These are phyloP conservation scores for Glaucidium brasilianum DNA, from an alignment of 2,113 vertebrate species.

Conservation along the genomic window DNA sequence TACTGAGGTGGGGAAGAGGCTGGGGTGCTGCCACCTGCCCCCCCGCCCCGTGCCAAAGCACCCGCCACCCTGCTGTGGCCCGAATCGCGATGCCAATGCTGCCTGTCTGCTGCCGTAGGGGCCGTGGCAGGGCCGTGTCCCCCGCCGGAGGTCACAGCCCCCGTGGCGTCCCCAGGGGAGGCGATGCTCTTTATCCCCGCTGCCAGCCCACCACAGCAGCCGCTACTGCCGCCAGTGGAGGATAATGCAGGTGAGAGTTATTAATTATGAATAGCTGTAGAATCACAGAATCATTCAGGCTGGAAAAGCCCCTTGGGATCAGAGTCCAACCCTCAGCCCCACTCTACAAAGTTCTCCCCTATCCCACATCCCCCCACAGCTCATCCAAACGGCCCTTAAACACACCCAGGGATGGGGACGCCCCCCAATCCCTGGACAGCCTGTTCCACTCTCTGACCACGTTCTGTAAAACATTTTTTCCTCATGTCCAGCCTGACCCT, in stretches of 20 bases:
- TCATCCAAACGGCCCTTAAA: no score
- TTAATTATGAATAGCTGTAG: not conserved
- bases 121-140: fast-evolving
- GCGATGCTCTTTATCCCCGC: fast-evolving
- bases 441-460: no score
- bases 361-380: no score
- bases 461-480: no score
- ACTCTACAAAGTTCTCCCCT: no score
- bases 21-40: fast-evolving
- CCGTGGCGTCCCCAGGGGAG: fast-evolving
- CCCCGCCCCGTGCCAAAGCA: not conserved
- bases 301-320: no score
- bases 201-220: fast-evolving
- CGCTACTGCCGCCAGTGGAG: not conserved
- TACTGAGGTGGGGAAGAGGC: no score
- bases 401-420: no score
- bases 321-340: no score
- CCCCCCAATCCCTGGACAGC: no score
- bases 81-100: fast-evolving
- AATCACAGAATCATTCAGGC: no score
- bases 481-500: no score
- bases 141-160: fast-evolving
- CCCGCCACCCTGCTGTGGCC: fast-evolving
- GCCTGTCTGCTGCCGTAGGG: fast-evolving
- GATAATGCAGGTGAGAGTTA: not conserved